Evolutionary conservation across 2,797 vertebrate species (phyloP).

Genomic region (Myoxocephalus aenaeus): DNA sequence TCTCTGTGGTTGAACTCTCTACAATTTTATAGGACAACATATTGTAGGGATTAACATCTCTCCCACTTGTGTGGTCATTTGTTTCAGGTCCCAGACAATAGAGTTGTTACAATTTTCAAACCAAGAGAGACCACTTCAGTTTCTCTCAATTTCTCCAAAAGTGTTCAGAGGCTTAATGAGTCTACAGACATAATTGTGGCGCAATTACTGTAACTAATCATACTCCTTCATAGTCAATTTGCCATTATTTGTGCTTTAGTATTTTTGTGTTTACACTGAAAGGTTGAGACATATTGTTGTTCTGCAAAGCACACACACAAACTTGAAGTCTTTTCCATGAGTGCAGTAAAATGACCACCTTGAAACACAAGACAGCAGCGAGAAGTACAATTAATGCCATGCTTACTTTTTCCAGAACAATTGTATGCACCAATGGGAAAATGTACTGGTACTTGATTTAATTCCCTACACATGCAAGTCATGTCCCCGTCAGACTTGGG

Average conservation of each 20-base stretch:
- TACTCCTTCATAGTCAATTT: slow-evolving; percentile 45
- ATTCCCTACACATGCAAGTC: slow-evolving; percentile 66
- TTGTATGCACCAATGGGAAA: slow-evolving; percentile 37
- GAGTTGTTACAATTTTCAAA: slow-evolving; percentile 52
- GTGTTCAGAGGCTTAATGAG: slow-evolving; percentile 59
- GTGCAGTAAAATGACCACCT: slow-evolving; percentile 39
- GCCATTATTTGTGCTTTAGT: slow-evolving; percentile 27
- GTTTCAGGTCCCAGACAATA: slow-evolving; percentile 53
- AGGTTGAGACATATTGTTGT: slow-evolving; percentile 28
- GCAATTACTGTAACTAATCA: slow-evolving; percentile 59
- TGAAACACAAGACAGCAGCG: slow-evolving; percentile 44
- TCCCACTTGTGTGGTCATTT: slow-evolving; percentile 36
- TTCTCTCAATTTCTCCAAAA: slow-evolving; percentile 36
- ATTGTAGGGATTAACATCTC: slow-evolving; percentile 47
- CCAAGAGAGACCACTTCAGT: slow-evolving; percentile 43
- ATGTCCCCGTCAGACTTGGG: slow-evolving; percentile 58
- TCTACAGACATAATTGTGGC: slow-evolving; percentile 52
- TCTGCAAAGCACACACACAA: slow-evolving; percentile 12
- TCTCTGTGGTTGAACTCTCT: slow-evolving; percentile 48
- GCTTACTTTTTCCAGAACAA: slow-evolving; percentile 70
- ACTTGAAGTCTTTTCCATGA: slow-evolving; percentile 28
- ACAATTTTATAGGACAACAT: slow-evolving; percentile 48
- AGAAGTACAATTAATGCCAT: slow-evolving; percentile 48
- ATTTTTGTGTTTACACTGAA: slow-evolving; percentile 39
- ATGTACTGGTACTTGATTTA: slow-evolving; percentile 65